Conservation (phyloP, 2,888 invertebrate species). For the Ormyrus rosae region DNA sequence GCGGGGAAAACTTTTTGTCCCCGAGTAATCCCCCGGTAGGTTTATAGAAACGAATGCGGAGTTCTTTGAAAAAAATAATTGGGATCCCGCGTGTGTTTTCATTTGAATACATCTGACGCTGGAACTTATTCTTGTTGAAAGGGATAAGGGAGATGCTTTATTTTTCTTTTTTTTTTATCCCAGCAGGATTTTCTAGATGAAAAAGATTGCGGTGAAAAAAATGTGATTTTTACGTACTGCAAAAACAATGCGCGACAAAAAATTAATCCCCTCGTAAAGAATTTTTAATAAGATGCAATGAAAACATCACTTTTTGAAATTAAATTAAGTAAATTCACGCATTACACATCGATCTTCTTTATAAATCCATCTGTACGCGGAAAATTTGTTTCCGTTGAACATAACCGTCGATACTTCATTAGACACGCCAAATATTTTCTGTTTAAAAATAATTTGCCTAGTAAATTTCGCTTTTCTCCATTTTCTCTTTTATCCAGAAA, state of each 20-base stretch:
- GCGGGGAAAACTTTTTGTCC: constrained; percentile 29
- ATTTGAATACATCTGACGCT: constrained; percentile 35
- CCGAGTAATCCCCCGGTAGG: constrained; percentile 25
- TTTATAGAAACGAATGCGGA: constrained; percentile 1
- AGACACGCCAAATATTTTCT: too few species aligned
- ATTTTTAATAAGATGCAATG: too few species aligned
- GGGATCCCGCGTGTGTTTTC: constrained; percentile 36
- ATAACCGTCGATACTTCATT: too few species aligned
- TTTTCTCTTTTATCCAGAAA: background rate
- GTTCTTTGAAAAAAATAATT: constrained; percentile 50
- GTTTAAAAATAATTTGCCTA: too few species aligned
- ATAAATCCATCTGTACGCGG: background rate
- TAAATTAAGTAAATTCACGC: too few species aligned
- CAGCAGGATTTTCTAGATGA: background rate
- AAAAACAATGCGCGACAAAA: background rate
- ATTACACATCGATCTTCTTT: too few species aligned
- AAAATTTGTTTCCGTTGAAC: background rate
- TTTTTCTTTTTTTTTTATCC: constrained; percentile 15
- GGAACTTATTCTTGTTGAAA: constrained; percentile 13
- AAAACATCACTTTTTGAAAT: too few species aligned
- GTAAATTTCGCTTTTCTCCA: background rate
- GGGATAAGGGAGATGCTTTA: background rate
- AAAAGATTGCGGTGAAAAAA: background rate
- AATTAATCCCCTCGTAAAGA: too few species aligned
- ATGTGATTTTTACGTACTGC: constrained; percentile 6